These are phyloP conservation scores for Hozukius guyotensis DNA, from an alignment of 2,797 vertebrate species.

Conservation along the genomic window DNA sequence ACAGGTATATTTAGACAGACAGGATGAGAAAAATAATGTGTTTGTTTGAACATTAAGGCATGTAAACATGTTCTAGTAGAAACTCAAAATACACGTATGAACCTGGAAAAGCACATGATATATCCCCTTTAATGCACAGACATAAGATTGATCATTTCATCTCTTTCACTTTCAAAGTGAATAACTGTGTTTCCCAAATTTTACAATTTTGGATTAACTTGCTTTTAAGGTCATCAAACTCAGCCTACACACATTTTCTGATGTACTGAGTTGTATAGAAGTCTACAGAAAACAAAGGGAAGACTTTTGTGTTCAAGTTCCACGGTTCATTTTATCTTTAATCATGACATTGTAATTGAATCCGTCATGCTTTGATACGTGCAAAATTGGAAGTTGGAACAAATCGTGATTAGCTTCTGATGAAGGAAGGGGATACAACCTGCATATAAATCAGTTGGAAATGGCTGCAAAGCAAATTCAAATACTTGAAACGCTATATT, in stretches of 20 bases:
- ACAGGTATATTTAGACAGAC: background rate
- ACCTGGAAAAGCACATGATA: background rate
- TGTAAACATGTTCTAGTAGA: background rate
- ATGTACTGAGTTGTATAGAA: background rate
- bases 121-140: rapidly evolving
- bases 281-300: background rate
- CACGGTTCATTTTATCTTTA: background rate
- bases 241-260: background rate
- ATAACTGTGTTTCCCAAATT: background rate
- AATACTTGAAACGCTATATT: background rate
- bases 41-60: background rate
- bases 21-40: background rate
- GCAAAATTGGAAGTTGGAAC: background rate
- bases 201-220: background rate
- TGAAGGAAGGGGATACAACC: background rate
- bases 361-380: background rate
- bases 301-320: background rate
- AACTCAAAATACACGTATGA: background rate
- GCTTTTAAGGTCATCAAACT: background rate
- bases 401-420: background rate
- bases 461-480: background rate
- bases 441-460: background rate
- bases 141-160: background rate
- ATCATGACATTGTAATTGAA: background rate
- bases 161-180: background rate